These are phyloP conservation scores for Aphis gossypii DNA, from an alignment of 1,140 invertebrate genomes.

Conservation along the genomic window DNA sequence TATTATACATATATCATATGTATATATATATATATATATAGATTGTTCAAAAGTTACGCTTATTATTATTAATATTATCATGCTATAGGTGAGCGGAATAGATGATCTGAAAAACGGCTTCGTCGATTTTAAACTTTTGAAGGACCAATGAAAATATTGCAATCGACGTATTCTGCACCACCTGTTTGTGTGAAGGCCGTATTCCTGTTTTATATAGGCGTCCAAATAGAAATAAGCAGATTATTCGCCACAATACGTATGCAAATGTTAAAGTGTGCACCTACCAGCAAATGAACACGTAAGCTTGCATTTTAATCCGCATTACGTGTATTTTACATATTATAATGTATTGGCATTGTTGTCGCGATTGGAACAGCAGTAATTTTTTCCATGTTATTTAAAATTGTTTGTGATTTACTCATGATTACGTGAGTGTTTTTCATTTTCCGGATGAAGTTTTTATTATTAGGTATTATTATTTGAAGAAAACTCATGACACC, in stretches of 20 bases:
- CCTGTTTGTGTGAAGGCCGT: background rate
- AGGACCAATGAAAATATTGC: constrained; percentile 5
- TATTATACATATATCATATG: background rate
- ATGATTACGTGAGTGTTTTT: background rate
- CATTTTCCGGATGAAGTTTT: background rate
- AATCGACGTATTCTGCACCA: background rate
- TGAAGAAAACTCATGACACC: background rate
- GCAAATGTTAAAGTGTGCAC: constrained; percentile 9
- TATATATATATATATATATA: background rate
- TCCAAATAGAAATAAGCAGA: constrained; percentile 59
- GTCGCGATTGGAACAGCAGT: background rate
- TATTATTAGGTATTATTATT: background rate
- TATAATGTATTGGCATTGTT: background rate
- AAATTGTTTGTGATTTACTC: background rate
- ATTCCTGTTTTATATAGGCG: background rate
- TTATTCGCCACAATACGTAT: constrained; percentile 34
- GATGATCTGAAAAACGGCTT: background rate
- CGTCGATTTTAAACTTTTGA: background rate
- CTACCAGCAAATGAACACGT: constrained; percentile 12
- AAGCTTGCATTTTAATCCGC: constrained; percentile 10
- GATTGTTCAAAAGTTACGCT: background rate
- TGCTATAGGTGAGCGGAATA: background rate
- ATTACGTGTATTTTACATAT: constrained; percentile 40
- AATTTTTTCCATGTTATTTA: background rate
- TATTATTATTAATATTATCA: background rate